Evolutionary conservation across 2,113 vertebrate species (phyloP), one percentile per base, ranked within the genome.

Genomic region (Leptobrachium leishanense): DNA sequence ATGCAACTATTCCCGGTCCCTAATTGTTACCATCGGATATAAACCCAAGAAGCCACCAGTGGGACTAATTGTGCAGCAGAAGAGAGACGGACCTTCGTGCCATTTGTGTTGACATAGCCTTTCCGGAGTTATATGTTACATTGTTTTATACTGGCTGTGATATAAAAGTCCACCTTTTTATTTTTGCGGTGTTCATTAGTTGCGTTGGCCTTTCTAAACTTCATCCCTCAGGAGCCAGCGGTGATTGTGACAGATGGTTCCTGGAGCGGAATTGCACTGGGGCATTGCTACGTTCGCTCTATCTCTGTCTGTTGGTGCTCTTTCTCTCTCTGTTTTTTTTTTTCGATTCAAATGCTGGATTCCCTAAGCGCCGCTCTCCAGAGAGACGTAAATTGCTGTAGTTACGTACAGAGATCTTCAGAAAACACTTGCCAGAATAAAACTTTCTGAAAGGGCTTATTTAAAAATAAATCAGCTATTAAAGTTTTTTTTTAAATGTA

Each of bases 241-340:
- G 74, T 82, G 85, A 87, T 82, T 84, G 89, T 91, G 91, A 91
- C 91, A 92, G 90, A 94, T 92, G 46, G 46, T 50, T 4, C 46
- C 46, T 31, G 92, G 90, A 0, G 71, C 76, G 86, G 85, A 82
- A 87, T 82, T 87, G 83, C 84, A 88, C 82, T 85, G 84, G 87
- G 89, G 83, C 0, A 0, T 70, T 68, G 82, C 75, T 85, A 83
- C 65, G 76, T 10, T 82, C 8, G 0, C 72, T 84, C 87, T 84
- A 79, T 82, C 79, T 88, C 84, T 90, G 76, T 84, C 87, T 89
- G 74, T 68, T 76, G 82, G n/a, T 77, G 82, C 43, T 77, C 76
- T 87, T 79, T 75, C 77, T 82, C 20, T 31, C 20, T 31, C 20
- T 31, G 20, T 31, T 31, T 31, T 31, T 31, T 31, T 88, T 84